Evolutionary conservation across 2,888 invertebrate genomes (phyloP).

Genomic region (Cenopis cana): DNA sequence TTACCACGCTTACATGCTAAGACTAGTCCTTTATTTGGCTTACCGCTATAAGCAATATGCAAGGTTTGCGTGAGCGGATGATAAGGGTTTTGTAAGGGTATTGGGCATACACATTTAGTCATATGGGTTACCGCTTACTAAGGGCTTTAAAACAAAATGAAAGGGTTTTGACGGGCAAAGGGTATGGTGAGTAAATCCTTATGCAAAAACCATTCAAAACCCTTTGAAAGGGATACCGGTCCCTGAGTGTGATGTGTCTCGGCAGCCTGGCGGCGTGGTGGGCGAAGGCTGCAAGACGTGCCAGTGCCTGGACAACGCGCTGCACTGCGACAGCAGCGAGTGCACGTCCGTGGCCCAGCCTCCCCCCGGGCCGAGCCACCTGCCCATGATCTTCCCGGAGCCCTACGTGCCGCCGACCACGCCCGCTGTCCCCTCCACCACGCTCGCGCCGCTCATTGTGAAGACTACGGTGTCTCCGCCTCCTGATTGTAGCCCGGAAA

Average conservation of each 20-base stretch:
- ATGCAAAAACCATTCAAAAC: too few species aligned
- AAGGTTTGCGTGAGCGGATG: too few species aligned
- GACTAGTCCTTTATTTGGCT: too few species aligned
- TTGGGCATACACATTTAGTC: too few species aligned
- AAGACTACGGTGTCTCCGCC: conserved; percentile 70
- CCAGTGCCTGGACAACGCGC: conserved; percentile 91
- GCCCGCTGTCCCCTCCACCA: not conserved
- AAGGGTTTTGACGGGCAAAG: too few species aligned
- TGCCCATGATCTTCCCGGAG: conserved; percentile 46
- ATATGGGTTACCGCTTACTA: too few species aligned
- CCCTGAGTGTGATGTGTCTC: conserved; percentile 31
- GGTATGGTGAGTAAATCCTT: too few species aligned
- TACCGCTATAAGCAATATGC: too few species aligned
- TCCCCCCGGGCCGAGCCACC: conserved; percentile 54
- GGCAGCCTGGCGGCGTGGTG: conserved; percentile 88
- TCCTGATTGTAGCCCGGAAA: conserved; percentile 68
- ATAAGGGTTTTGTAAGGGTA: too few species aligned
- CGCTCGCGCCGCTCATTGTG: conserved; percentile 54
- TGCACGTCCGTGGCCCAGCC: conserved; percentile 69
- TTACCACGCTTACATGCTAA: too few species aligned
- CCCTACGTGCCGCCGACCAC: conserved; percentile 29
- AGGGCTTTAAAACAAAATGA: too few species aligned
- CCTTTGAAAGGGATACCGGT: too few species aligned
- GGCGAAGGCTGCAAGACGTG: conserved; percentile 88
- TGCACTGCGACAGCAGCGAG: conserved; percentile 87